These are phyloP conservation scores for Drosophila azteca DNA, from an alignment of 1,140 invertebrate genomes.

Conservation along the genomic window DNA sequence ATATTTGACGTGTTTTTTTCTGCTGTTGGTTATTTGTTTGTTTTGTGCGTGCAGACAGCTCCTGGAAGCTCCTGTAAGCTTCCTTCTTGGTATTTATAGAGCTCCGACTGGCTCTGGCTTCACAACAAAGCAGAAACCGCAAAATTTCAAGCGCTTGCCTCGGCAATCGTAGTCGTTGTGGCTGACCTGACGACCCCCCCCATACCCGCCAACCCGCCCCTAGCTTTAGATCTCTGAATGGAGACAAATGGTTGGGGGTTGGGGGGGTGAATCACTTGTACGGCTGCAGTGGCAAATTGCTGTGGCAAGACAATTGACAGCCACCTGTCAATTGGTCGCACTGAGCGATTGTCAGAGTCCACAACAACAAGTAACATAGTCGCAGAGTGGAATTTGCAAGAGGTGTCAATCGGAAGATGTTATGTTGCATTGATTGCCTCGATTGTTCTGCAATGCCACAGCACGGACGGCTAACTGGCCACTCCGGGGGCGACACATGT, in stretches of 20 bases:
- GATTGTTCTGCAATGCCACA: constrained; percentile 35
- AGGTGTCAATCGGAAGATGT: constrained; percentile 50
- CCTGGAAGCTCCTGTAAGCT: neutral
- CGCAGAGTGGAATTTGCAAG: neutral
- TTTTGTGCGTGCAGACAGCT: constrained; percentile 35
- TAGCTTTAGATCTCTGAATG: neutral
- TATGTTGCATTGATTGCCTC: constrained; percentile 53
- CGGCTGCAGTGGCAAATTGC: constrained; percentile 54
- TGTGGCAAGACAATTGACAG: constrained; percentile 37
- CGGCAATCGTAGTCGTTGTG: neutral
- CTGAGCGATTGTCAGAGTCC: neutral
- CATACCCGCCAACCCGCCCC: no score
- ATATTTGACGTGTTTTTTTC: neutral
- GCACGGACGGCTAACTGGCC: neutral
- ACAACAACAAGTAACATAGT: neutral
- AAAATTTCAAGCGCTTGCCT: constrained; percentile 19
- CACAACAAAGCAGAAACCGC: constrained; percentile 29
- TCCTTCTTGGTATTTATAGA: constrained; percentile 34
- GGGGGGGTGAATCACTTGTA: constrained; percentile 5
- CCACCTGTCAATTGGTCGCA: constrained; percentile 24
- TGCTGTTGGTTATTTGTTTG: constrained; percentile 36
- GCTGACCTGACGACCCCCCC: constrained; percentile 10
- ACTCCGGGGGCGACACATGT: no score
- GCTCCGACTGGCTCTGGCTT: neutral
- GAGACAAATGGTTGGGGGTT: no score